phyloP scores from a whole-genome alignment of 2,113 vertebrate genomes.

The Tylochromis polylepis region DNA sequence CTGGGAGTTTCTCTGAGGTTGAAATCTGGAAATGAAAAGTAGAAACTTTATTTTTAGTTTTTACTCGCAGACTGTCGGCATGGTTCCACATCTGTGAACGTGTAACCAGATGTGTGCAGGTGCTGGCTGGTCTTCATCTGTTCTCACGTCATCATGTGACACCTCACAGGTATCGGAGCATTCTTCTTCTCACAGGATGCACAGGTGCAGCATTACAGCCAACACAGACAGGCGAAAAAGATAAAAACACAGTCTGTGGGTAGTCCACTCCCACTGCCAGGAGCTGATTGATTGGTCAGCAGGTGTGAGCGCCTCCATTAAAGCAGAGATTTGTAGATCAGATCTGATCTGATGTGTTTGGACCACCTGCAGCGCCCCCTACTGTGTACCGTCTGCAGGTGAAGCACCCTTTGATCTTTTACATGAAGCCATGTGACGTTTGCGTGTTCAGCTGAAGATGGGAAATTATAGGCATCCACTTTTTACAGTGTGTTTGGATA shows the following conservation, averaged over 20 bases:
- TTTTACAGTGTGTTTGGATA: background rate
- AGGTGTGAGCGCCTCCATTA: background rate
- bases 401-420: background rate
- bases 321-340: background rate
- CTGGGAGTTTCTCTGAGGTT: background rate
- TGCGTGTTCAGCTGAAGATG: background rate
- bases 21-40: background rate
- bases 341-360: background rate
- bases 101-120: background rate
- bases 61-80: background rate
- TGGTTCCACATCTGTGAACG: background rate
- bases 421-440: accelerated
- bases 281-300: background rate
- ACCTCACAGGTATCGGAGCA: background rate
- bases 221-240: background rate
- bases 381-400: background rate
- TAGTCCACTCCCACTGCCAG: background rate
- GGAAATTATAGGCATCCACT: background rate
- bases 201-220: background rate
- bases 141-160: background rate
- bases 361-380: background rate
- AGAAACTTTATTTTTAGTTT: background rate
- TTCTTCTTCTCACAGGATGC: background rate
- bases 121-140: background rate
- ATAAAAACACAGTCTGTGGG: background rate